phyloP scores from a whole-genome alignment of 2,113 vertebrate genomes.

The Leucoraja erinaceus region DNA sequence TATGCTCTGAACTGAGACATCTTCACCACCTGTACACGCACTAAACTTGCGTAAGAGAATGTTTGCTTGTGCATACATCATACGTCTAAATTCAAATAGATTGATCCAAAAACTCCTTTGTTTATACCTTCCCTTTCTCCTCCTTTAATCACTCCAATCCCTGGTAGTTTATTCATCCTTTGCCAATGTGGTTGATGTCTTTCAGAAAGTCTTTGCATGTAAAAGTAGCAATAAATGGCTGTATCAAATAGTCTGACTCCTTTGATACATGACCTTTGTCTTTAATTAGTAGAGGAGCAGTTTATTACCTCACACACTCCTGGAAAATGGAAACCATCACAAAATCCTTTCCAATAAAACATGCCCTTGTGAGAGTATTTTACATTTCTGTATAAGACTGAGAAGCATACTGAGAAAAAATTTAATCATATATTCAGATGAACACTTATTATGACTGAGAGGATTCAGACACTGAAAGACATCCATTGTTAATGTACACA shows the following conservation, averaged over 20 bases:
- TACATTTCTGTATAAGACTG: neutral
- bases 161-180: neutral
- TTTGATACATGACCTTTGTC: neutral
- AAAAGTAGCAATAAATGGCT: conserved; percentile 2
- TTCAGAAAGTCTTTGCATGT: neutral
- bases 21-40: too few relatives aligned
- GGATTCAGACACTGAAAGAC: neutral
- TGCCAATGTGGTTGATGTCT: neutral
- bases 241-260: neutral
- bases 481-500: neutral
- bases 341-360: neutral
- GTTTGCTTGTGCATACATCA: too few relatives aligned
- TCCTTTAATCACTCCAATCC: neutral
- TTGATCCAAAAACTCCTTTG: neutral
- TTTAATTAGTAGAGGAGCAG: neutral
- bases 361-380: neutral
- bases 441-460: too few relatives aligned
- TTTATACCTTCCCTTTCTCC: neutral
- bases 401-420: neutral
- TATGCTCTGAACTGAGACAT: too few relatives aligned
- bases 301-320: conserved; percentile 8
- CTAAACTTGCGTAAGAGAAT: too few relatives aligned
- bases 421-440: neutral
- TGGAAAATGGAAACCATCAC: conserved; percentile 8
- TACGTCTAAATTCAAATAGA: neutral